Evolutionary conservation across 2,797 vertebrate species (phyloP).

Genomic region (Iguana delicatissima): DNA sequence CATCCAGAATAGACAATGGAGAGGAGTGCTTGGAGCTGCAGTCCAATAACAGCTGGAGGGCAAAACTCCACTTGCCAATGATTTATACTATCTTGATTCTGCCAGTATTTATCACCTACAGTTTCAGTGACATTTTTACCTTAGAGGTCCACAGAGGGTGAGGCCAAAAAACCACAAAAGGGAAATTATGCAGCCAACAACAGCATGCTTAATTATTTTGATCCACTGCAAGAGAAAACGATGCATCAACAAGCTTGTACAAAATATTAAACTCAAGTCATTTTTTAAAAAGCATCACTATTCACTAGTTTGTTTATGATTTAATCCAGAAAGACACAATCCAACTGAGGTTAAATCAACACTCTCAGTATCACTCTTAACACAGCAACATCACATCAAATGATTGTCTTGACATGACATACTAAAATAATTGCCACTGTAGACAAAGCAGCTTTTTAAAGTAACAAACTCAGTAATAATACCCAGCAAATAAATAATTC

Average conservation of each 20-base stretch:
- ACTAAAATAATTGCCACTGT: neutral
- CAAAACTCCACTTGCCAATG: no score
- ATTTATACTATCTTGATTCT: neutral
- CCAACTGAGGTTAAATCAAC: neutral
- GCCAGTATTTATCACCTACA: neutral
- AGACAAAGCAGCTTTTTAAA: neutral
- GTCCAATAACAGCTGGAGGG: neutral
- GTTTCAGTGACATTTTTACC: conserved; percentile 80
- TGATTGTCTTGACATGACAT: neutral
- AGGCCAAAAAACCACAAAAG: conserved; percentile 97
- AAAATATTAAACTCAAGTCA: neutral
- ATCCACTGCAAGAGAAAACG: conserved; percentile 89
- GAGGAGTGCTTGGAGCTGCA: no score
- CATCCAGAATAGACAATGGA: no score
- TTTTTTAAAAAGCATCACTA: neutral
- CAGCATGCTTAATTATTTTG: conserved; percentile 93
- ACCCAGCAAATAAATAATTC: neutral
- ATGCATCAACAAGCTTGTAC: conserved; percentile 2
- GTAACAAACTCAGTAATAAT: neutral
- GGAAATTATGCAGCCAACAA: conserved; percentile 93
- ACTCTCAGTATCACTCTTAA: neutral
- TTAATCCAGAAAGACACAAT: neutral
- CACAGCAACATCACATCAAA: neutral
- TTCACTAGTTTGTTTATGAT: neutral
- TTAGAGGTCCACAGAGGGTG: conserved; percentile 96